Base-by-base conservation (phyloP, 53 echinoderm and acorn worm species). In the Hippasteria phrygiana region DNA sequence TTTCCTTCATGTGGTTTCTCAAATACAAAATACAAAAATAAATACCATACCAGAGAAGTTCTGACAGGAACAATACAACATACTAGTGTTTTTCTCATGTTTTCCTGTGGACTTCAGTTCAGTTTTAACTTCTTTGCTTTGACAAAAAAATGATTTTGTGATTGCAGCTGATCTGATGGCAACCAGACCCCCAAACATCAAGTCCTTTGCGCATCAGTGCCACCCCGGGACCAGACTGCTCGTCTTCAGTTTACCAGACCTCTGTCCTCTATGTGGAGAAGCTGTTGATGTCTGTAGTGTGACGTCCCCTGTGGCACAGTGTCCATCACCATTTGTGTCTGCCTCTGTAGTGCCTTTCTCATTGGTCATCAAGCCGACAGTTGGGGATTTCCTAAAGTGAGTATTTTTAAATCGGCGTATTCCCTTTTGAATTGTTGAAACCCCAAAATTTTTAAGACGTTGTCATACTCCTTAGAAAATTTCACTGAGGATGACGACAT, bases 331-430 rank as follows among this genome's bases (percentile, higher is more conserved):
- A 16, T 93, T 97, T 63, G 71, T 88, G 34, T 88, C 90, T 17
- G 90, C 93, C 38, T 43, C 22, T 33, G 74, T 78, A 17, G 63
- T 82, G 87, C 92, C 95, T 16, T 92, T 59, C 85, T 85, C 88
- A 29, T 75, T 95, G 40, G 75, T 89, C 46, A 90, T 97, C 41
- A 97, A 97, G 66, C 97, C 97, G 66, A 97, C 97, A 22, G 65
- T 75, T 48, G 93, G 97, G 40, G 90, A 92, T 34, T 97, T 95
- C 77, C 80, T 97, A 6, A 75, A 75, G 97, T 97, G 77, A 89
- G 94, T 81, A 16, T 62, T 34, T 6, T 10, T 74, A 66, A 39
- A 39, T 53, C 18, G 31, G 12, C 37, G n/a, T 7, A 11, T 39
- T n/a, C 35, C 14, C 8, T 10, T 48, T 48, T 8, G 48, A 14